Evolutionary conservation across 2,797 vertebrate genomes (phyloP), one percentile per base, ranked within the genome.

Genomic region (Lepidocolaptes lacrymiger): DNA sequence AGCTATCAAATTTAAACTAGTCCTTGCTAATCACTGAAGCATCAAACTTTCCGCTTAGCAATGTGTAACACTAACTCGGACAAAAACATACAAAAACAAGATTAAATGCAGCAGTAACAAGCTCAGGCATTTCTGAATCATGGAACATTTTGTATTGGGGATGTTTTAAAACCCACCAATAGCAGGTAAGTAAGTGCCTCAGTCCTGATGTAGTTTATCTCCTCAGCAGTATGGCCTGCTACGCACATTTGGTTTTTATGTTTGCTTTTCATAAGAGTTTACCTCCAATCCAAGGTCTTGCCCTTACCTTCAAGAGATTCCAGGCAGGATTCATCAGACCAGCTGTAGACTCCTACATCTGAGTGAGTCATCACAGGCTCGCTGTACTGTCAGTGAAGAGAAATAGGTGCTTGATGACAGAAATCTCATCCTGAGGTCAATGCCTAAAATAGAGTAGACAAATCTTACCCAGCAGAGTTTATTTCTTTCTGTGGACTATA

Each of bases 281-380:
- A 48, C 83, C 37, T 91, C 32, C 44, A 59, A 66, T 62, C 84
- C 76, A 59, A 44, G 68, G 77, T 85, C 88, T 74, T 89, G 68
- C 64, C 78, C 81, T 91, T 77, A 49, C 67, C 68, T 94, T 94
- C 55, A 64, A 58, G 71, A 77, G 44, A 49, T 22, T 75, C 20
- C 24, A 59, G 68, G 69, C 79, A 88, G 80, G 51, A 88, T 88
- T 86, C 55, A 66, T 73, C 27, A 56, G 85, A 81, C 66, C 83
- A 75, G 73, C 64, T 84, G 73, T 34, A 95, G 43, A 88, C 93
- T 95, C 83, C 88, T 88, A 90, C 91, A 78, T 78, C 51, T 48
- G 66, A 90, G 18, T 94, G 93, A 96, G 85, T 97, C 95, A 95
- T 86, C 76, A 22, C 30, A 91, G 66, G 41, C 89, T 89, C 61